phyloP scores from a whole-genome alignment of 2,797 vertebrate species.

The Myripristis jacobus region DNA sequence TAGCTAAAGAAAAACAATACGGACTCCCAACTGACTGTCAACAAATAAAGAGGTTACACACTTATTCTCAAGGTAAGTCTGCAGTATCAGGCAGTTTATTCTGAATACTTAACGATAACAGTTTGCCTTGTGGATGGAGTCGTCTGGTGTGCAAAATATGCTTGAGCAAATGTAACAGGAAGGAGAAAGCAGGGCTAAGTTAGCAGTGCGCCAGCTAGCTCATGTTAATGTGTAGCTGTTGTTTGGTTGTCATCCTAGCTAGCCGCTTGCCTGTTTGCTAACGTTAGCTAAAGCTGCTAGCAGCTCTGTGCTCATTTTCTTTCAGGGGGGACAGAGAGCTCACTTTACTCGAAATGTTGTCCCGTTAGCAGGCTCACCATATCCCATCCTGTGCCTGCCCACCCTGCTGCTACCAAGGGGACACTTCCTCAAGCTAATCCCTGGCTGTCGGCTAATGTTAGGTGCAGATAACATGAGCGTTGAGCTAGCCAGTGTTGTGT shows the following conservation, averaged over 20 bases:
- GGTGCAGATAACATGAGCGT: slow-evolving; percentile 7
- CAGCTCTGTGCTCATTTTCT: slow-evolving; percentile 5
- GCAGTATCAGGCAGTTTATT: slow-evolving; percentile 36
- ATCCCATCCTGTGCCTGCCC: slow-evolving; percentile 42
- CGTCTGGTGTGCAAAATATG: slow-evolving; percentile 27
- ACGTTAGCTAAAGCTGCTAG: neutral
- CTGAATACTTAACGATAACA: slow-evolving; percentile 21
- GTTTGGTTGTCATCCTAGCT: slow-evolving; percentile 58
- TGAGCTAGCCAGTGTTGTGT: neutral
- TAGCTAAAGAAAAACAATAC: slow-evolving; percentile 62
- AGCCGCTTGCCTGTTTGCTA: slow-evolving; percentile 21
- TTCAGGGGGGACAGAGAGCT: neutral
- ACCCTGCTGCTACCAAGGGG: slow-evolving; percentile 48
- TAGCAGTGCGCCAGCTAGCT: slow-evolving; percentile 25
- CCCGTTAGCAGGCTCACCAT: slow-evolving; percentile 59
- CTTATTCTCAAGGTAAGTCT: slow-evolving; percentile 58
- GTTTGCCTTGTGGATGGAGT: slow-evolving; percentile 1
- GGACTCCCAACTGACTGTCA: slow-evolving; percentile 66
- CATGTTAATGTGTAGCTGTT: slow-evolving; percentile 35
- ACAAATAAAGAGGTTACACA: slow-evolving; percentile 76
- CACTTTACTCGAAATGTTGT: slow-evolving; percentile 24
- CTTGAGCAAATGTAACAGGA: slow-evolving; percentile 48
- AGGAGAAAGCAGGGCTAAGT: slow-evolving; percentile 56
- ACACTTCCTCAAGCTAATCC: slow-evolving; percentile 62
- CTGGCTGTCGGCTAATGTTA: slow-evolving; percentile 60